Percentiles rank a stretch among this genome's conserved stretches.
phyloP scores from a whole-genome alignment of 2,888 invertebrate species.

The Leptopilina drosophilae region DNA sequence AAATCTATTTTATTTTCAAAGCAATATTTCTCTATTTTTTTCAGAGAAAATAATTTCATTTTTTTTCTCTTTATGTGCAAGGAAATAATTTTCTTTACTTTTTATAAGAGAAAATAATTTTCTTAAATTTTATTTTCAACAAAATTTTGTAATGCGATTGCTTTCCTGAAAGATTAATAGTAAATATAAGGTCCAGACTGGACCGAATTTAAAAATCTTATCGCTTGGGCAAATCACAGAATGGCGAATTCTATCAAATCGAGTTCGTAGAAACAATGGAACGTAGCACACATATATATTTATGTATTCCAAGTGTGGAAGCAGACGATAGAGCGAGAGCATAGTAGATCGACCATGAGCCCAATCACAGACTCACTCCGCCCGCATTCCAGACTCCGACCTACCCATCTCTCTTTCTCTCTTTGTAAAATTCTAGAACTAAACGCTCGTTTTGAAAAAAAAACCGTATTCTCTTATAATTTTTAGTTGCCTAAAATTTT shows the following conservation, averaged over 20 bases:
- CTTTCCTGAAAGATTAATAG: background rate
- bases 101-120: too few species aligned
- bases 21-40: too few species aligned
- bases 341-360: slow-evolving; percentile 65
- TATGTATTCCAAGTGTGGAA: slow-evolving; percentile 13
- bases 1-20: too few species aligned
- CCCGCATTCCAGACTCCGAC: slow-evolving; percentile 72
- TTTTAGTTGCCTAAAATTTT: background rate
- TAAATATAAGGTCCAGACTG: background rate
- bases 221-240: slow-evolving; percentile 3
- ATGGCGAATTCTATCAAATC: slow-evolving; percentile 33
- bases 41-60: too few species aligned
- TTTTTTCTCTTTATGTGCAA: too few species aligned
- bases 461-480: too few species aligned
- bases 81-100: too few species aligned
- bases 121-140: too few species aligned
- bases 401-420: slow-evolving; percentile 61
- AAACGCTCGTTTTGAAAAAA: slow-evolving; percentile 27
- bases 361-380: slow-evolving; percentile 73
- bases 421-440: slow-evolving; percentile 37
- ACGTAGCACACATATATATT: slow-evolving; percentile 15
- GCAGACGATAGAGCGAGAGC: background rate
- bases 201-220: slow-evolving; percentile 1
- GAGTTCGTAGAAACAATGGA: slow-evolving; percentile 26
- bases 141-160: too few species aligned